phyloP scores from a whole-genome alignment of 1,140 invertebrate species.

The Spodoptera litura region DNA sequence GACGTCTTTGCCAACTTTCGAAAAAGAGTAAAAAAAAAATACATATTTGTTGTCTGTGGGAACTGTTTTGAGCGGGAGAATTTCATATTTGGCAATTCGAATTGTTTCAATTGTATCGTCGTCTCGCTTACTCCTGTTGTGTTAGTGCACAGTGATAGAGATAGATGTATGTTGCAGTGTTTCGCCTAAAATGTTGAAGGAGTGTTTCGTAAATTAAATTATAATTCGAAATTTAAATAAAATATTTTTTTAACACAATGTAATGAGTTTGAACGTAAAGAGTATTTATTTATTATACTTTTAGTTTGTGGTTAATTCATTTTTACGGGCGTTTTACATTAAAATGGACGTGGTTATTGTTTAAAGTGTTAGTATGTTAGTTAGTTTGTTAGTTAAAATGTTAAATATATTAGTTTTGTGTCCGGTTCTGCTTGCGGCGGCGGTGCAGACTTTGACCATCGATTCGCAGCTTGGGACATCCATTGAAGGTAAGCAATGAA shows the following conservation, averaged over 20 bases:
- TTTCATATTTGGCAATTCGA: slow-evolving; percentile 29
- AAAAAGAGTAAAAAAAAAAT: slow-evolving; percentile 56
- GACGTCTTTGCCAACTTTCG: slow-evolving; percentile 72
- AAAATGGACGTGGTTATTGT: slow-evolving; percentile 40
- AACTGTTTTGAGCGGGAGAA: slow-evolving; percentile 31
- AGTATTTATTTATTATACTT: background rate
- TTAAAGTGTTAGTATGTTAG: slow-evolving; percentile 55
- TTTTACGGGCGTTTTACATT: slow-evolving; percentile 37
- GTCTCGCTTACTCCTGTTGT: background rate
- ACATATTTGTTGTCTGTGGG: slow-evolving; percentile 25
- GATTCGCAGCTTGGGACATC: slow-evolving; percentile 80
- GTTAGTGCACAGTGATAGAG: slow-evolving; percentile 1
- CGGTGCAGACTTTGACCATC: slow-evolving; percentile 76
- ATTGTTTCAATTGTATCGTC: background rate
- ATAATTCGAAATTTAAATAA: background rate
- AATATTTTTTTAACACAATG: slow-evolving; percentile 4
- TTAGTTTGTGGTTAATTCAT: slow-evolving; percentile 42
- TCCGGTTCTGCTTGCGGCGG: slow-evolving; percentile 73
- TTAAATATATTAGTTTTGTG: slow-evolving; percentile 73
- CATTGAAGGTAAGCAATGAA: slow-evolving; percentile 71
- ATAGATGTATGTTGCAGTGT: slow-evolving; percentile 21
- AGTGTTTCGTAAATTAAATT: slow-evolving; percentile 3
- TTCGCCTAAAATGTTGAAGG: background rate
- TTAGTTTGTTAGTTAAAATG: slow-evolving; percentile 68
- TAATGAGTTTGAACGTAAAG: background rate